Evolutionary conservation across 2,888 invertebrate genomes (phyloP), one percentile per base, ranked within the genome.

Genomic region (Cryptocephalus primarius): DNA sequence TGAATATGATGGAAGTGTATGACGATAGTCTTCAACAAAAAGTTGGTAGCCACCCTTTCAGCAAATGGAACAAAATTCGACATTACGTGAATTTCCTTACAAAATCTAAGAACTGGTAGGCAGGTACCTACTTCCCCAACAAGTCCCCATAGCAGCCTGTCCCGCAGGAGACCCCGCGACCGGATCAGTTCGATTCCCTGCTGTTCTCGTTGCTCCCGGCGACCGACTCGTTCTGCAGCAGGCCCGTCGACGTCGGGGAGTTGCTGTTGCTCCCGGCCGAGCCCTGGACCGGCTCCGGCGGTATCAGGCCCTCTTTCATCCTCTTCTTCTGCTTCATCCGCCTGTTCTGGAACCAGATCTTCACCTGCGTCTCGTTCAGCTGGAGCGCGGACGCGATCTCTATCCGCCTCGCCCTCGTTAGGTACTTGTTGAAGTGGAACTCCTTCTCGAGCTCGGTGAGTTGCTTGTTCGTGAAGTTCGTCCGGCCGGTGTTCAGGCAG

Each of bases 401-500:
- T 68, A 97, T 96, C 60, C 99, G 79, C 56, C 97, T 76, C 36
- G 95, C 96, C 58, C 97, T 76, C 36, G 97, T 99, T 63, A 99
- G 80, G 75, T 99, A 99, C 73, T 95, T 96, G 76, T 96, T 96
- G 74, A 95, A 97, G 71, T 97, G 97, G 74, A 97, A 99, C 72
- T 99, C 97, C 68, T 99, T 99, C 70, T 99, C 99, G 56, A 99
- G 78, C 72, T 99, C 99, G 2, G 97, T 99, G 54, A 99, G 81
- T 70, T 99, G 99, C 72, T 97, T 97, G 73, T 97, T 99, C 57
- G 96, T 96, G 76, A 99, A 99, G 75, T 99, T 99, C 36, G 99
- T 99, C 45, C 99, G 79, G 33, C 95, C 95, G 10, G 91, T 89
- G 74, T 88, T 89, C 55, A 77, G 64, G 50, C 73, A 73, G 53